Evolutionary conservation across 1,140 invertebrate species (phyloP), one percentile per base, ranked within the genome.

Genomic region (Hylaeus anthracinus): DNA sequence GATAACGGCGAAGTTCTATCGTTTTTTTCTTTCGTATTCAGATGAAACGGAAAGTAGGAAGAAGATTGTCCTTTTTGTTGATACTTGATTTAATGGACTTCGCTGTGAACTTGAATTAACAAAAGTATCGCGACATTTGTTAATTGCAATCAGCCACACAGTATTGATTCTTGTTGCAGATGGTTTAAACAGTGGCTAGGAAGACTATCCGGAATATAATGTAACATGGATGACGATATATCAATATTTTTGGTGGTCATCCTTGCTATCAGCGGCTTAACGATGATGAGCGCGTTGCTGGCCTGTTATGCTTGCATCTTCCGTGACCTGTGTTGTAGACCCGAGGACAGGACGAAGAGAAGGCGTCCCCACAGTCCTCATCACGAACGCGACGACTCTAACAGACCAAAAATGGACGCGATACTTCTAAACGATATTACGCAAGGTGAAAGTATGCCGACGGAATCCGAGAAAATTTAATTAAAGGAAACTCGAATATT

Each of bases 381-480:
- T 1, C 74, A 64, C 14, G 85, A 86, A 15, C 69, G 70, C 2
- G 85, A 84, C 26, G 85, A 88, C 43, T 43, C 66, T 9, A 79
- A 79, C n/a, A 81, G 72, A 56, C 66, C 45, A 4, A 86, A 64
- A 73, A 4, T 77, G 45, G 89, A 91, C 14, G 56, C 56, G 9
- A 90, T 90, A 72, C 85, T 85, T 8, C 72, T 92, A 8, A 91
- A 88, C 14, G 90, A 92, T n/a, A 86, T 91, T n/a, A 89, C 86
- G 8, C 90, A 90, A 75, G 86, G 77, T 14, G 90, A 91, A 55
- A 92, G 91, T 75, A 90, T 92, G 90, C 87, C 89, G 2, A 91
- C 91, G 0, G 90, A 92, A 81, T 90, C 90, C 5, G 90, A 92
- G 69, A 91, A 90, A 79, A 60, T 92, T 56, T 92, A 88, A 84